Percentiles rank a stretch among this genome's conserved stretches.
These are phyloP conservation scores for Chitala chitala DNA, from an alignment of 2,113 vertebrate genomes.

Conservation along the genomic window DNA sequence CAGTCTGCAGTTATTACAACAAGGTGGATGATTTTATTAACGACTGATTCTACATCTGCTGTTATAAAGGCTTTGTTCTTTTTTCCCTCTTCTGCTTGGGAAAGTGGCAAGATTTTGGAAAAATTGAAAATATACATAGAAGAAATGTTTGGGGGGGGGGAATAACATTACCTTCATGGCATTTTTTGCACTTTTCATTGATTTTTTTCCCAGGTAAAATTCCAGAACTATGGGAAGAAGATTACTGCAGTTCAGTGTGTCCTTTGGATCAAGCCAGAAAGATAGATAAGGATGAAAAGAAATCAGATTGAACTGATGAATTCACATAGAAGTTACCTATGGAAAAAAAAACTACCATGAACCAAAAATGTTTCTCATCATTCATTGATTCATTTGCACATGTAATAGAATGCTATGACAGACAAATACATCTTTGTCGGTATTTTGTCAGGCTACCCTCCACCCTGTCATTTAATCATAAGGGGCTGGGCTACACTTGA, in stretches of 20 bases:
- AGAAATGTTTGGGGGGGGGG: too few species aligned
- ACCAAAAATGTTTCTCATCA: constrained; percentile 42
- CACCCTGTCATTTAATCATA: constrained; percentile 43
- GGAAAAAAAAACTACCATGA: constrained; percentile 38
- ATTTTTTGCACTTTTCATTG: constrained; percentile 76
- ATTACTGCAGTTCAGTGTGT: constrained; percentile 34
- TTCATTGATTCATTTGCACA: constrained; percentile 38
- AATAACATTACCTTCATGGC: constrained; percentile 64
- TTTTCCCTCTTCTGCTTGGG: constrained; percentile 61
- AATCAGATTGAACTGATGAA: constrained; percentile 49
- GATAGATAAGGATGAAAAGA: constrained; percentile 32
- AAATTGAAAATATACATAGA: constrained; percentile 56
- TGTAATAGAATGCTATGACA: constrained; percentile 40
- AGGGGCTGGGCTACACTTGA: constrained; percentile 45
- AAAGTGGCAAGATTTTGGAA: constrained; percentile 49
- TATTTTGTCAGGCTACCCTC: too few species aligned
- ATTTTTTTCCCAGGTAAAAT: constrained; percentile 56
- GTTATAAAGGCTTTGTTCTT: constrained; percentile 54
- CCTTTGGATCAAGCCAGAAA: constrained; percentile 35
- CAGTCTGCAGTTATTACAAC: constrained; percentile 73
- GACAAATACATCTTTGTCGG: constrained; percentile 36
- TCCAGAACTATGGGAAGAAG: constrained; percentile 29
- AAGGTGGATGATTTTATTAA: constrained; percentile 44
- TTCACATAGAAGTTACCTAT: constrained; percentile 43
- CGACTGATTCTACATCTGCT: constrained; percentile 52